Percentiles rank a stretch among this genome's conserved stretches.
Conservation (phyloP, 2,797 vertebrate genomes). For the Eidolon dupreanum region DNA sequence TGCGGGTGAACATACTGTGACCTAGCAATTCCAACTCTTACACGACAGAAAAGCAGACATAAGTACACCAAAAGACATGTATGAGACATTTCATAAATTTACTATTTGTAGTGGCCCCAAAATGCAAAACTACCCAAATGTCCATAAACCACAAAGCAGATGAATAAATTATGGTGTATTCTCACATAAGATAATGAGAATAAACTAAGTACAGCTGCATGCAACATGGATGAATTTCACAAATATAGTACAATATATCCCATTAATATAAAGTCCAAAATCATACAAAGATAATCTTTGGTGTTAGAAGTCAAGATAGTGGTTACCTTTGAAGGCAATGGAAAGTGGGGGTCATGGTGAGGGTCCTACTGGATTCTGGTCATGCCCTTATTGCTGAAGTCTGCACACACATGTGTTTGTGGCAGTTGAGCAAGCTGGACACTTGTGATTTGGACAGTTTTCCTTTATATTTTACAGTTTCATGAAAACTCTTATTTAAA, state of each 20-base stretch:
- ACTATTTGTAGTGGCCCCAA: neutral
- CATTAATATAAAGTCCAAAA: neutral
- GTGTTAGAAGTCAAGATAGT: neutral
- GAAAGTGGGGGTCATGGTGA: neutral
- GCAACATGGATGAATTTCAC: neutral
- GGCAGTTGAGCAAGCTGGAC: neutral
- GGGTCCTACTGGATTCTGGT: neutral
- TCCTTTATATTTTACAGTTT: neutral
- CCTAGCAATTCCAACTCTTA: neutral
- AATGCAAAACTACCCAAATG: neutral
- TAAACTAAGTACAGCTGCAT: neutral
- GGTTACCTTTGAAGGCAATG: neutral
- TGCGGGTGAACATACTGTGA: neutral
- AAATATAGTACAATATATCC: neutral
- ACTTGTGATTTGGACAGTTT: neutral
- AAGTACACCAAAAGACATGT: neutral
- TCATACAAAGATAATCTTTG: neutral
- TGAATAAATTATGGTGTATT: neutral
- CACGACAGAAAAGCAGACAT: neutral
- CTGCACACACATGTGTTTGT: neutral
- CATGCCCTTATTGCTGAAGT: neutral
- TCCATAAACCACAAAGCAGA: neutral
- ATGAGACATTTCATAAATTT: neutral
- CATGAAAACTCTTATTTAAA: neutral
- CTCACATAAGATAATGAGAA: neutral